Evolutionary conservation across 2,797 vertebrate species (phyloP).

Genomic region (Remorina albescens): DNA sequence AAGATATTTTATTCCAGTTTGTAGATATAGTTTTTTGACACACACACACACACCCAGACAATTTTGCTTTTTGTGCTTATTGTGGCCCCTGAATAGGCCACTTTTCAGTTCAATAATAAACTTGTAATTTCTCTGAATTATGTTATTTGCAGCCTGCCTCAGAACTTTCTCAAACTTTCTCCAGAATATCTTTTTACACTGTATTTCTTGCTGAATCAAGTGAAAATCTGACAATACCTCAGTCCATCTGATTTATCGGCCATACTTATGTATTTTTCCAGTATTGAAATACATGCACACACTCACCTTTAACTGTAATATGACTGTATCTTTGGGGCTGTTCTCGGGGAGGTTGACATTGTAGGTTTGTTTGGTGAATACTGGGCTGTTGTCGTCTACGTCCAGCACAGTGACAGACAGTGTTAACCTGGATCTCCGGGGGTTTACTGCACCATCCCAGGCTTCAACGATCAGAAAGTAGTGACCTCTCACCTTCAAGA

Average conservation of each 20-base stretch:
- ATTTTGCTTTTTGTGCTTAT: no score
- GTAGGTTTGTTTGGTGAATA: constrained; percentile 91
- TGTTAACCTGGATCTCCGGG: constrained; percentile 87
- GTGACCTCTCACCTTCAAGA: constrained; percentile 78
- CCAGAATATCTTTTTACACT: background rate
- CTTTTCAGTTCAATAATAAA: background rate
- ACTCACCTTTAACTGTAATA: constrained; percentile 90
- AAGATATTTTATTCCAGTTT: no score
- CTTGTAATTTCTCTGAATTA: background rate
- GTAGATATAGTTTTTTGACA: background rate
- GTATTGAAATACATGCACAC: background rate
- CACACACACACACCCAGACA: no score
- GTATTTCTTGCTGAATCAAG: background rate
- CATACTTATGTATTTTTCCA: background rate
- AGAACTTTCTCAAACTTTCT: background rate
- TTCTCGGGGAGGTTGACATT: constrained; percentile 90
- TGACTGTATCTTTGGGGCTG: constrained; percentile 86
- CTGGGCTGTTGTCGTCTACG: constrained; percentile 96
- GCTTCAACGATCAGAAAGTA: constrained; percentile 93
- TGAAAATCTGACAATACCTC: background rate
- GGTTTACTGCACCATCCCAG: constrained; percentile 90
- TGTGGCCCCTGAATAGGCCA: background rate
- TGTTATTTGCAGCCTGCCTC: background rate
- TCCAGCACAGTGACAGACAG: constrained; percentile 91
- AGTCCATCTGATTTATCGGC: background rate